Evolutionary conservation across 2,113 vertebrate species (phyloP), one percentile per base, ranked within the genome.

Genomic region (Poeciliopsis turrubarensis): DNA sequence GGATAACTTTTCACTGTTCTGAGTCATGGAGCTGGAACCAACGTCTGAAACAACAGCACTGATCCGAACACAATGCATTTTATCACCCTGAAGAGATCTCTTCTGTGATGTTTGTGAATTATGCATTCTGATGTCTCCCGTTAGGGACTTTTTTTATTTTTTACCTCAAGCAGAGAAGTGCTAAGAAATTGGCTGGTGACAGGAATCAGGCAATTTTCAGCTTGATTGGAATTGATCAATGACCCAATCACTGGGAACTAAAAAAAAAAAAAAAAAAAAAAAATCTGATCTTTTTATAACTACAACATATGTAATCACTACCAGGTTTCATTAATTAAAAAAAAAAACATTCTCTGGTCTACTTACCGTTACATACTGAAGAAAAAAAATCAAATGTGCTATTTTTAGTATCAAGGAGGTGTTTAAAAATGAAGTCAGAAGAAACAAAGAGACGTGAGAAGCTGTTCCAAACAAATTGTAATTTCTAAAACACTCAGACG

Each of bases 21-120:
- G 66, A 80, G 89, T 79, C 79, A 30, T 51, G 29, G 78, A 65
- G 73, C 71, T 65, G 64, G n/a, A 69, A 26, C 73, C 83, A 39
- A 82, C 51, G 61, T 73, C 64, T 74, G 25, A 89, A n/a, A 86
- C 72, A 72, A 86, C 70, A 78, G 41, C 29, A 68, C n/a, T 34
- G 60, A 30, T 34, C 11, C 74, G 54, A 74, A 77, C 71, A 64
- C 29, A 69, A 31, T 80, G 37, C 70, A 32, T 72, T 80, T 73
- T 29, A 70, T 76, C 39, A 69, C 66, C 61, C 31, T 72, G 30
- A 70, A 64, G 66, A 51, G 65, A 11, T 51, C 9, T 66, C 5
- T 77, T 19, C 60, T 54, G 47, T 32, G 17, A 30, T 13, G 4
- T 68, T 69, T 73, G 1, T 60, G 60, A 81, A 68, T 19, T 54